Base-by-base conservation (phyloP, 2,888 invertebrate genomes). In the Morpho deidamia region DNA sequence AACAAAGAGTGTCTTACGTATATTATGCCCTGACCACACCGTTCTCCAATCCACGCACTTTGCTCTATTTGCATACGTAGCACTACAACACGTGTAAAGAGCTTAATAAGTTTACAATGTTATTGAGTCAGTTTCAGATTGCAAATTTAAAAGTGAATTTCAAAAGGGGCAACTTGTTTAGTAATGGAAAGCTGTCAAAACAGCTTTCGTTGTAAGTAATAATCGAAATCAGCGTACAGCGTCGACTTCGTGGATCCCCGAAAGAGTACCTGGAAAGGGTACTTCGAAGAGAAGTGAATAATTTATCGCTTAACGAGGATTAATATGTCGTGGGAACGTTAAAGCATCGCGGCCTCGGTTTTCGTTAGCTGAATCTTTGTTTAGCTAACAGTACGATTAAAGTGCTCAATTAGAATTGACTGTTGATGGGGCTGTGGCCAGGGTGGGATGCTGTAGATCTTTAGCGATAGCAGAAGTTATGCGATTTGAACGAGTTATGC, bases 271-370 rank as follows among this genome's bases (percentile, higher is more conserved):
- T 55, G 44, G 33, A 44, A 50, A 50, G 52, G 52, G 55, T 51
- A 44, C 61, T 60, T 53, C 50, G 44, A 55, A 64, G 67, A 67
- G 65, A 70, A 67, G 72, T 82, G 78, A 83, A 85, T 84, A 78
- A 84, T 82, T 81, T 73, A 83, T 79, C 66, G 70, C 76, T 79
- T 81, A 80, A 81, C 77, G 71, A 75, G 79, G 78, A 80, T 83
- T 83, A 83, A 81, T 79, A 76, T 68, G 71, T 74, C 72, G 64
- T 65, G 71, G 68, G 70, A 73, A 71, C 68, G 70, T 71, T 79
- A 71, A 71, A 78, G 76, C 71, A 77, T 73, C 73, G 75, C 74
- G 71, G 63, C 42, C 60, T 55, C 55, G 55, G 64, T 65, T 56
- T 53, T 32, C 44, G 59, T 47, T 52, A 57, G 62, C 62, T 60